Percentiles rank a stretch among this genome's conserved stretches.
phyloP scores from a whole-genome alignment of 2,888 invertebrate species.

The Pheosia tremula region DNA sequence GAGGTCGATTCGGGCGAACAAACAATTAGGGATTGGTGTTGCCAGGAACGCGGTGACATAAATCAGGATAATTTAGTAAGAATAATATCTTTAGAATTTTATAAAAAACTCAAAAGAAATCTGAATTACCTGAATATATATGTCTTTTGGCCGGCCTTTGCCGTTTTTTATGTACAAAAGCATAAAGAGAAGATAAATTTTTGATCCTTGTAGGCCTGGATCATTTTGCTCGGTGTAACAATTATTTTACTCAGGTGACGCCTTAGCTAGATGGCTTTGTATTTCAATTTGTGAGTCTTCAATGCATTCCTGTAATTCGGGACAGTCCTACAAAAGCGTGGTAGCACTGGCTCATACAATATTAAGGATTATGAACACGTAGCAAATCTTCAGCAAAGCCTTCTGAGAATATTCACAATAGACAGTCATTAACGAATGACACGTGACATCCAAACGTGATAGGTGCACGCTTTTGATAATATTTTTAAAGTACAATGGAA shows the following conservation, averaged over 20 bases:
- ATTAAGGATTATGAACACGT: not conserved
- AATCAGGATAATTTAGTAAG: not conserved
- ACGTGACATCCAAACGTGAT: not conserved
- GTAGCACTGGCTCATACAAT: not conserved
- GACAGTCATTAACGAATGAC: constrained; percentile 3
- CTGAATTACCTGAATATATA: too few species aligned
- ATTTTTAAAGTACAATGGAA: not conserved
- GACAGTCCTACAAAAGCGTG: not conserved
- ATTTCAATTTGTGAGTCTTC: too few species aligned
- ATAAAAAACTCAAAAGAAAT: too few species aligned
- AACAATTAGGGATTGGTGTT: constrained; percentile 11
- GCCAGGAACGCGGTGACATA: not conserved
- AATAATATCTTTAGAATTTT: too few species aligned
- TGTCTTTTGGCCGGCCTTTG: too few species aligned
- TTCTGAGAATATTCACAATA: constrained; percentile 3
- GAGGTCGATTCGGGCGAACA: constrained; percentile 23
- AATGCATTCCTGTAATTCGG: not conserved
- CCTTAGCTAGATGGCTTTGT: too few species aligned
- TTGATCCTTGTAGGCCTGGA: too few species aligned
- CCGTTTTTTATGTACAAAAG: too few species aligned
- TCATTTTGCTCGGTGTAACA: too few species aligned
- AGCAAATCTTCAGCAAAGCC: not conserved
- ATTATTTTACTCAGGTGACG: too few species aligned
- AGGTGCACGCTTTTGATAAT: not conserved
- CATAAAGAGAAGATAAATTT: too few species aligned